phyloP scores from a whole-genome alignment of 1,140 invertebrate genomes.

The Vanessa atalanta region DNA sequence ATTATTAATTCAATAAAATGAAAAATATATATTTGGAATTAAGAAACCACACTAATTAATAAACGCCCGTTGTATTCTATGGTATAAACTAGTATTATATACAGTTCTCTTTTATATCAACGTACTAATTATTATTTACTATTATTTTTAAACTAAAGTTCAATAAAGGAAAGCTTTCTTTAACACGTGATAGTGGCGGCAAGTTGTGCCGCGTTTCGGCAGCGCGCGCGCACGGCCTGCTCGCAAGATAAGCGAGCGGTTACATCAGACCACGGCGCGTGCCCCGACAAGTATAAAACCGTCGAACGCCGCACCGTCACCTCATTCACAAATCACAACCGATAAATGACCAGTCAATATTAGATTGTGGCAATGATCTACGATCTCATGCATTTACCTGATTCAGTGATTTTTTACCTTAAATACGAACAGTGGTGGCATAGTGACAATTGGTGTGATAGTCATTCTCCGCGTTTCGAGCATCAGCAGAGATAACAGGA shows the following conservation, averaged over 20 bases:
- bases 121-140: too few relatives aligned
- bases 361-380: slow-evolving; percentile 77
- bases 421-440: slow-evolving; percentile 75
- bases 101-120: too few relatives aligned
- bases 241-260: slow-evolving; percentile 33
- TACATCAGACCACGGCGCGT: slow-evolving; percentile 54
- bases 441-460: slow-evolving; percentile 76
- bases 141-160: too few relatives aligned
- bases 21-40: too few relatives aligned
- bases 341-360: slow-evolving; percentile 67
- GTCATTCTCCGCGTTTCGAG: slow-evolving; percentile 73
- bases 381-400: slow-evolving; percentile 71
- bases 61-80: too few relatives aligned
- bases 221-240: slow-evolving; percentile 23
- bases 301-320: slow-evolving; percentile 25
- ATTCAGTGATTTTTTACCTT: slow-evolving; percentile 56
- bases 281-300: slow-evolving; percentile 62
- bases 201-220: slow-evolving; percentile 15
- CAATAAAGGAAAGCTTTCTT: neutral
- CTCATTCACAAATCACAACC: slow-evolving; percentile 69
- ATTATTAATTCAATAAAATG: too few relatives aligned
- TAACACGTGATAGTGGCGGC: neutral
- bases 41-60: too few relatives aligned
- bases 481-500: slow-evolving; percentile 73
- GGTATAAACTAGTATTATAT: too few relatives aligned